Conservation (phyloP, 2,888 invertebrate genomes). For the Drosophila anomalata region DNA sequence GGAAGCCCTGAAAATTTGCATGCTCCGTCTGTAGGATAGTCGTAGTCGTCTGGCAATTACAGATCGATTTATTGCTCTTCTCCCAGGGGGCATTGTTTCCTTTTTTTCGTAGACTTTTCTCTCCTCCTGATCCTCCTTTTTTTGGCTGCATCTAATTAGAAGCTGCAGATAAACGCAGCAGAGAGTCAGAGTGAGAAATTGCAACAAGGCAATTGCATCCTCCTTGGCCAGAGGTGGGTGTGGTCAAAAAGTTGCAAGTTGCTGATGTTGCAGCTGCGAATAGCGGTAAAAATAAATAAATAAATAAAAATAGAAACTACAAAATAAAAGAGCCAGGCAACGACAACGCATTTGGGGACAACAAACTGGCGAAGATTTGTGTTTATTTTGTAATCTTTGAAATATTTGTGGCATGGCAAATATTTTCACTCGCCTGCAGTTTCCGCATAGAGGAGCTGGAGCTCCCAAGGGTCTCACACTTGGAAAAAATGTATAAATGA, state of each 20-base stretch:
- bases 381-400: conserved; percentile 78
- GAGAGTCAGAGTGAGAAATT: conserved; percentile 36
- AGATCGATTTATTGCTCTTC: conserved; percentile 72
- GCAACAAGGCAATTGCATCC: conserved; percentile 5
- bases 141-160: conserved; percentile 41
- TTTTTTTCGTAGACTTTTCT: not conserved
- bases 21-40: conserved; percentile 19
- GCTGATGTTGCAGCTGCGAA: conserved; percentile 49
- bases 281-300: conserved; percentile 59
- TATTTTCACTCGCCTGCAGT: conserved; percentile 66
- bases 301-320: conserved; percentile 35
- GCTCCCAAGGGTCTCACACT: conserved; percentile 16
- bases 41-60: conserved; percentile 67
- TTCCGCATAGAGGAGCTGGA: conserved; percentile 56
- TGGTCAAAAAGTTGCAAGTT: conserved; percentile 39
- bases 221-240: conserved; percentile 28
- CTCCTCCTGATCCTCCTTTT: conserved; percentile 1
- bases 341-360: conserved; percentile 55
- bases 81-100: conserved; percentile 55
- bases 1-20: conserved; percentile 49
- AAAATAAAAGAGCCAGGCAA: conserved; percentile 12
- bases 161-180: conserved; percentile 38
- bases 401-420: conserved; percentile 79
- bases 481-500: not conserved
- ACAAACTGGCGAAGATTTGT: conserved; percentile 62